phyloP scores from a whole-genome alignment of 2,797 vertebrate species.

The Sebastes jordani region DNA sequence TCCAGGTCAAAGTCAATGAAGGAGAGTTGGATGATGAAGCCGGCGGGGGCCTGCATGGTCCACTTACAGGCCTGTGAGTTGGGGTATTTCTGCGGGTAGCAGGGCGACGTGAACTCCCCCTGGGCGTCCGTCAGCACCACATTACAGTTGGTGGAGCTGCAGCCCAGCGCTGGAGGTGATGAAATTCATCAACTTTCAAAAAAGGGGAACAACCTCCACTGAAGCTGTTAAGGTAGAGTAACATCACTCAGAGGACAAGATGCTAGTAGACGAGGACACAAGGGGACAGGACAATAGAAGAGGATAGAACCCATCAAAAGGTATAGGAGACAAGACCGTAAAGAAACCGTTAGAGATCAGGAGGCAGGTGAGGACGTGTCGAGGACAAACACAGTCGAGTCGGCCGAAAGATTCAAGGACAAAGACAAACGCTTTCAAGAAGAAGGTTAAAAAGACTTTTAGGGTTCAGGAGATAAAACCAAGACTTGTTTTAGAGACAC shows the following conservation, averaged over 20 bases:
- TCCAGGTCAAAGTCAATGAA: constrained; percentile 96
- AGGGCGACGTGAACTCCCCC: constrained; percentile 91
- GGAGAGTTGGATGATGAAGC: constrained; percentile 92
- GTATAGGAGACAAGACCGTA: not conserved
- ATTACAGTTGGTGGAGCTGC: constrained; percentile 84
- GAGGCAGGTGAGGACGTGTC: constrained; percentile 1
- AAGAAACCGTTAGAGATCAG: not conserved
- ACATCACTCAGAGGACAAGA: constrained; percentile 5
- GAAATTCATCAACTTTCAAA: constrained; percentile 21
- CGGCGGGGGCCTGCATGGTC: constrained; percentile 89
- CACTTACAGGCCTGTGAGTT: constrained; percentile 88
- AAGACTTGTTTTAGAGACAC: not conserved
- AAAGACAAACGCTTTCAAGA: constrained; percentile 19
- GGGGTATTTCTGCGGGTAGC: constrained; percentile 91
- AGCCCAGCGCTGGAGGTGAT: constrained; percentile 83
- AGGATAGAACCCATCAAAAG: not conserved
- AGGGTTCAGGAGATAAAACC: constrained; percentile 2
- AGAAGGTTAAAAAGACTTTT: constrained; percentile 3
- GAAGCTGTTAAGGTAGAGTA: not conserved
- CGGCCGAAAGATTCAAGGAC: not conserved
- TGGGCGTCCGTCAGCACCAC: constrained; percentile 80
- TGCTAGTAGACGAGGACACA: constrained; percentile 31
- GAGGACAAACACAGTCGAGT: constrained; percentile 1
- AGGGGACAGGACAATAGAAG: not conserved
- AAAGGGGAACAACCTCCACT: not conserved